phyloP scores from a whole-genome alignment of 2,797 vertebrate genomes.

The Balearica regulorum region DNA sequence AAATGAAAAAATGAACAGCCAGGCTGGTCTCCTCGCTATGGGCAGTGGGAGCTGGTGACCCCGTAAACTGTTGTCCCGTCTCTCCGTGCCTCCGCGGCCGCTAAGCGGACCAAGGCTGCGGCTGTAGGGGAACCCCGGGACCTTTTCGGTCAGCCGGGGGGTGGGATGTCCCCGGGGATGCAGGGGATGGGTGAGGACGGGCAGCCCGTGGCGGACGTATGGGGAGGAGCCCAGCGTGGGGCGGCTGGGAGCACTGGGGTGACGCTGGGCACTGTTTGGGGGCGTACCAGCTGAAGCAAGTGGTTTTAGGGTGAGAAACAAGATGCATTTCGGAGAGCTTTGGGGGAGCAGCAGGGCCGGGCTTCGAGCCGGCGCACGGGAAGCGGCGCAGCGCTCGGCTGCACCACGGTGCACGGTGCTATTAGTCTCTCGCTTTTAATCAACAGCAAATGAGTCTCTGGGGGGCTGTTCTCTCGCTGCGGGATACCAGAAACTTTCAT shows the following conservation, averaged over 20 bases:
- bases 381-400: background rate
- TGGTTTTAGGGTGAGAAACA: background rate
- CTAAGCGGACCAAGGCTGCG: fast-evolving
- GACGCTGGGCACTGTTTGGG: background rate
- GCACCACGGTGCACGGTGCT: background rate
- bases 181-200: background rate
- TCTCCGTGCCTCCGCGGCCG: fast-evolving
- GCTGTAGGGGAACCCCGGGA: background rate
- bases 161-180: background rate
- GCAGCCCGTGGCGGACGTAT: fast-evolving
- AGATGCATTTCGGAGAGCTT: background rate
- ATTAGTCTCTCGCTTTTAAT: constrained; percentile 37
- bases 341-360: background rate
- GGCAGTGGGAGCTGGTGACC: background rate
- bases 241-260: background rate
- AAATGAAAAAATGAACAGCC: background rate
- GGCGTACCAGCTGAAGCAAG: background rate
- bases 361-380: background rate
- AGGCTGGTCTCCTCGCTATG: background rate
- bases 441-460: constrained; percentile 1
- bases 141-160: background rate
- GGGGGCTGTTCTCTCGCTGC: background rate
- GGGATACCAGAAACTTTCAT: background rate
- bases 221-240: fast-evolving
- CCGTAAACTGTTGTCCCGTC: fast-evolving